Conservation (phyloP, 1,140 invertebrate species). For the Harlomillsia oculata region DNA sequence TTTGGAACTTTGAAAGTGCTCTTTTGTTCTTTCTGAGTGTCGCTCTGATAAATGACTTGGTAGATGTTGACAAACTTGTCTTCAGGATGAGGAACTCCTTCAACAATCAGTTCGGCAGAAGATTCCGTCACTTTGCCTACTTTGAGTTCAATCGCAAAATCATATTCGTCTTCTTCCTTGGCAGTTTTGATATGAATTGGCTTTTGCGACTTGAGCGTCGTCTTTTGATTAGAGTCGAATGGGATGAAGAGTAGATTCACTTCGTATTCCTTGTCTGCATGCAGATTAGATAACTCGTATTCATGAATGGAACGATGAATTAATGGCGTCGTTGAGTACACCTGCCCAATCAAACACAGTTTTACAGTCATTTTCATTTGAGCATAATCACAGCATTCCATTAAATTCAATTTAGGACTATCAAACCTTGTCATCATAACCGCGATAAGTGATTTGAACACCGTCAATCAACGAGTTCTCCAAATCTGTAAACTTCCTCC, state of each 20-base stretch:
- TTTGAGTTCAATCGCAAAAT: slow-evolving; percentile 65
- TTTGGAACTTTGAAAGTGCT: slow-evolving; percentile 75
- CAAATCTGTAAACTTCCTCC: slow-evolving; percentile 68
- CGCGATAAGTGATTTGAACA: slow-evolving; percentile 60
- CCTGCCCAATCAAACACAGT: no score
- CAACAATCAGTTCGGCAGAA: slow-evolving; percentile 67
- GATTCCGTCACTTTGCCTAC: slow-evolving; percentile 61
- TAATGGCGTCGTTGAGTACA: slow-evolving; percentile 62
- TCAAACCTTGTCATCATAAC: slow-evolving; percentile 51
- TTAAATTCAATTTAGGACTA: slow-evolving; percentile 1
- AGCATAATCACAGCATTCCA: no score
- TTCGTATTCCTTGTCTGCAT: slow-evolving; percentile 61
- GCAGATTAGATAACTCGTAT: slow-evolving; percentile 60
- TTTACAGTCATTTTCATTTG: no score
- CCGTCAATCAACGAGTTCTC: slow-evolving; percentile 67
- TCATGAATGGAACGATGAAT: slow-evolving; percentile 63
- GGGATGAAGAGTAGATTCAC: slow-evolving; percentile 67
- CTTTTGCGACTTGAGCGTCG: slow-evolving; percentile 58
- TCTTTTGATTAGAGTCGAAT: slow-evolving; percentile 56
- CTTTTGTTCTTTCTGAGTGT: slow-evolving; percentile 57
- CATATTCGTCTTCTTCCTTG: slow-evolving; percentile 55
- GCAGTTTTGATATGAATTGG: slow-evolving; percentile 54
- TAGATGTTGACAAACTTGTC: slow-evolving; percentile 86
- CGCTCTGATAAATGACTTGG: slow-evolving; percentile 69
- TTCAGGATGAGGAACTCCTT: slow-evolving; percentile 70